Conservation (phyloP, 2,888 invertebrate genomes). For the Tachystola acroxantha region DNA sequence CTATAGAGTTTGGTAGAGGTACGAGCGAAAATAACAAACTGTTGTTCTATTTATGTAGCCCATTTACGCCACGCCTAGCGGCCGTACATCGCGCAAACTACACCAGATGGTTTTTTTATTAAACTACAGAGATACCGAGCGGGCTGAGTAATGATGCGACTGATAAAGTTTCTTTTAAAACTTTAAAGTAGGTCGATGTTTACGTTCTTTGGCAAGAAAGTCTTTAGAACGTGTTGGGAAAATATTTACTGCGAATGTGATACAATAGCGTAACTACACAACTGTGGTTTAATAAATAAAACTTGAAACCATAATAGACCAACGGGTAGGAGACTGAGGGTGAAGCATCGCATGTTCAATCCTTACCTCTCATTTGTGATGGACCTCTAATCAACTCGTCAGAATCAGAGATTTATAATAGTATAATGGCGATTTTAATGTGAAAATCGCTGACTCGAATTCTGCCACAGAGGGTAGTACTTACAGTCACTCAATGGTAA, state of each 20-base stretch:
- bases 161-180: conserved; percentile 15
- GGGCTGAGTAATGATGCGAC: conserved; percentile 13
- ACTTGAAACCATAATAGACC: no score
- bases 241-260: background rate
- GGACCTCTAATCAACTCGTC: no score
- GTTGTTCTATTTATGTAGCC: conserved; percentile 42
- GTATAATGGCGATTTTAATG: no score
- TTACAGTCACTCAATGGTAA: no score
- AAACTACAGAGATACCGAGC: conserved; percentile 24
- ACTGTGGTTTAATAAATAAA: no score
- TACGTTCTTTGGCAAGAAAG: conserved; percentile 7
- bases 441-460: no score
- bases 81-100: conserved; percentile 21
- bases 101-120: conserved; percentile 35
- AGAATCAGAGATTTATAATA: no score
- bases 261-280: no score
- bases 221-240: conserved; percentile 13
- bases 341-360: no score
- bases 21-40: conserved; percentile 34
- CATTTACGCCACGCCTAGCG: conserved; percentile 31
- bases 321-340: no score
- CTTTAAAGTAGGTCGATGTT: conserved; percentile 6
- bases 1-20: conserved; percentile 8
- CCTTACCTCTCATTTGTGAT: no score
- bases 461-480: no score